Percentiles rank a stretch among this genome's conserved stretches.
These are phyloP conservation scores for Melanaphis sacchari DNA, from an alignment of 1,140 invertebrate species.

Conservation along the genomic window DNA sequence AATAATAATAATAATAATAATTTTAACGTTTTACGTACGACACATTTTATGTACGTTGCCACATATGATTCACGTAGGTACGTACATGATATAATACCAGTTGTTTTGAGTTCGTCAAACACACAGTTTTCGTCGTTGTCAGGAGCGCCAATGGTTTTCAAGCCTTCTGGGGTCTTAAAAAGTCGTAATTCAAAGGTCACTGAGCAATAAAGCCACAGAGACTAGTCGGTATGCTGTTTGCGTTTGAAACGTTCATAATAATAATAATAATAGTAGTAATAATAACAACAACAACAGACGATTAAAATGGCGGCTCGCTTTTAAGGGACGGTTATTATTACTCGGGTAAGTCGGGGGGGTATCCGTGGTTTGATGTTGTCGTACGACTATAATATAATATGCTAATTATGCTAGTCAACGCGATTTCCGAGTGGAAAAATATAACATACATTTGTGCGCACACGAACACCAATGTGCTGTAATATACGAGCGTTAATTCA, in stretches of 20 bases:
- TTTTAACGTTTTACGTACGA: not conserved
- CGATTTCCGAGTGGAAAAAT: not conserved
- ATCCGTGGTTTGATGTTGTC: conserved; percentile 11
- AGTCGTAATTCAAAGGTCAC: conserved; percentile 37
- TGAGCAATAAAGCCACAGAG: conserved; percentile 12
- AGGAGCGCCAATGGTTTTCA: not conserved
- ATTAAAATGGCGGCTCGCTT: conserved; percentile 8
- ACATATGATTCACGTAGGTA: not conserved
- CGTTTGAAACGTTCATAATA: conserved; percentile 42
- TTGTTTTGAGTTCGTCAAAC: not conserved
- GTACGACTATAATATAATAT: not conserved
- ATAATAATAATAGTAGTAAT: conserved; percentile 33
- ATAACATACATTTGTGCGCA: not conserved
- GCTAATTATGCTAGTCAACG: conserved; percentile 41
- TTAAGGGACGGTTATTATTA: not conserved
- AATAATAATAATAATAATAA: too few species aligned
- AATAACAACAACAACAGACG: not conserved
- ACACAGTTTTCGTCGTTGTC: not conserved
- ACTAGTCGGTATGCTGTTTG: conserved; percentile 23
- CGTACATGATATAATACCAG: not conserved
- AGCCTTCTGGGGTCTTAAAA: not conserved
- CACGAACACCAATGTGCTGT: not conserved
- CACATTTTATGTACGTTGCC: not conserved
- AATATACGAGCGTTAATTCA: not conserved
- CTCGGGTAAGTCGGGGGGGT: not conserved